Base-by-base conservation (phyloP, 2,888 invertebrate species). In the Tanytarsus gracilentus region DNA sequence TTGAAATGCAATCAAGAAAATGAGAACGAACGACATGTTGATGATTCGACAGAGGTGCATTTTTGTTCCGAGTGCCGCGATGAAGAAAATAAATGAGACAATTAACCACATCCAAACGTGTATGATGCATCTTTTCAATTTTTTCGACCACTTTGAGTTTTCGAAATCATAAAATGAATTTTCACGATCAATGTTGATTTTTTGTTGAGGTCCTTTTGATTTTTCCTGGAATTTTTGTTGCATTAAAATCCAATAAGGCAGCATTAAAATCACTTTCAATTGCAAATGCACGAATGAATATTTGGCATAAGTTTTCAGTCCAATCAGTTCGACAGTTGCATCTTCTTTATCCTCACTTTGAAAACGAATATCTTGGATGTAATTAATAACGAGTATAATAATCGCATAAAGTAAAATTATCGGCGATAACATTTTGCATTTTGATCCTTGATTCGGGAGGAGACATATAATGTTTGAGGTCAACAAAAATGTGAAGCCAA, bases 51-150 rank as follows among this genome's bases (percentile, higher is more conserved):
- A 85, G 62, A 84, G 74, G 16, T 83, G 81, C 68, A 83, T 81
- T 63, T 76, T 72, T 59, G 76, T 75, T 8, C 79, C 79, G 51
- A 77, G 77, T 53, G 80, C 77, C 5, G 83, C 80, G 65, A 84
- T 83, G n/a, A 82, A 76, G 66, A 86, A 79, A 30, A 86, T 72
- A 76, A 83, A 81, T 18, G 79, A 75, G 1, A 80, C 80, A 18
- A 84, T 84, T 18, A 84, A 77, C 68, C 83, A 80, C 64, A 86
- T 84, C 84, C 84, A 86, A 68, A 82, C 83, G 69, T 81, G 83
- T 68, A 44, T 75, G 65, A 23, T 68, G 69, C 1, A 39, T 14
- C 14, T 39, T 39, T 39, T 39, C n/a, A 39, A 39, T 26, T 11
- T 50, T 27, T n/a, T 25, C 23, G 14, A 26, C 79, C 78, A 26